phyloP scores from a whole-genome alignment of 2,113 vertebrate species.

The Boleophthalmus pectinirostris region DNA sequence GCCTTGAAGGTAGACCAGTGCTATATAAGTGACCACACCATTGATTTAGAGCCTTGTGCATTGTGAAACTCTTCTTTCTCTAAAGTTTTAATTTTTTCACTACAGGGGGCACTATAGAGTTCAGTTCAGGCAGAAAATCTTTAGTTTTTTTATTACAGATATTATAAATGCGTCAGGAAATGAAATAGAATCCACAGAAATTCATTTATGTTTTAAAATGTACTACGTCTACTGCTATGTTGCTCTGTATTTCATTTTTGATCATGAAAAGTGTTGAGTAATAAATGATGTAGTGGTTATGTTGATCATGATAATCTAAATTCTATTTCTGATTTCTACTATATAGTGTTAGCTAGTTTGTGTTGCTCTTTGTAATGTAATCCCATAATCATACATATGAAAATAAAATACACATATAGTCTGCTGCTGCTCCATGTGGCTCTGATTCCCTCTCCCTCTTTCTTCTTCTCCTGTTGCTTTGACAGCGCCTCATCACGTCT shows the following conservation, averaged over 20 bases:
- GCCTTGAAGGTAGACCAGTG: no score
- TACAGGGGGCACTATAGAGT: background rate
- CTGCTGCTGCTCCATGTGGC: background rate
- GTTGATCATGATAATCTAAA: no score
- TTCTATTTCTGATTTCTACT: background rate
- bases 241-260: no score
- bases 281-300: no score
- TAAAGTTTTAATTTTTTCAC: background rate
- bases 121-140: no score
- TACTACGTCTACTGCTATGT: no score
- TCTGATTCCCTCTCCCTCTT: slow-evolving; percentile 4
- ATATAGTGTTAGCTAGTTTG: background rate
- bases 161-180: background rate
- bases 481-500: slow-evolving; percentile 43
- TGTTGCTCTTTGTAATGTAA: background rate
- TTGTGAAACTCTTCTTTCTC: background rate
- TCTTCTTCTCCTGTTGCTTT: slow-evolving; percentile 32
- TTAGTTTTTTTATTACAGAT: background rate
- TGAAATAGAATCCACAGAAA: no score
- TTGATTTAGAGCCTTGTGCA: background rate
- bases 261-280: no score
- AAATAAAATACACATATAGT: background rate
- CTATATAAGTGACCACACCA: no score
- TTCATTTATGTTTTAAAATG: no score
- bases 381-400: background rate